Percentiles rank a stretch among this genome's conserved stretches.
These are phyloP conservation scores for Stegastes partitus DNA, from an alignment of 2,113 vertebrate species.

Conservation along the genomic window DNA sequence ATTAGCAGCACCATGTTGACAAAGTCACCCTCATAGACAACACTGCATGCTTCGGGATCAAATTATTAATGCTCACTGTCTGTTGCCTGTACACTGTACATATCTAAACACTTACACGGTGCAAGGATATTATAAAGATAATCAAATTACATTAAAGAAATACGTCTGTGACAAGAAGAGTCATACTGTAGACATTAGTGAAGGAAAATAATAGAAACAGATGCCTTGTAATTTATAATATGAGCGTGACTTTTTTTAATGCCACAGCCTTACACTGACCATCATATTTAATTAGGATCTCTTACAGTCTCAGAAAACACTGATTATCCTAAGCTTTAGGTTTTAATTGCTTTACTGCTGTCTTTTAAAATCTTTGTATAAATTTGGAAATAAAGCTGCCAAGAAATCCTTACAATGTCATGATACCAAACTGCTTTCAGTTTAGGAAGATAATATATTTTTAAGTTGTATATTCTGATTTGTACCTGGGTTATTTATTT, in stretches of 20 bases:
- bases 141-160: no score
- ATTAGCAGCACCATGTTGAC: conserved; percentile 61
- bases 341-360: no score
- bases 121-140: background rate
- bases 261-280: background rate
- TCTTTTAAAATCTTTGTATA: no score
- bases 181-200: no score
- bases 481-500: no score
- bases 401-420: no score
- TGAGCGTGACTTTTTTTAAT: background rate
- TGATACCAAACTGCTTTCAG: no score
- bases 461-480: no score
- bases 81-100: background rate
- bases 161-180: background rate
- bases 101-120: background rate
- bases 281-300: background rate
- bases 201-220: background rate
- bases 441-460: no score
- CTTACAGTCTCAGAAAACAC: background rate
- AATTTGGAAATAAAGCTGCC: no score
- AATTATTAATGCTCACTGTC: conserved; percentile 25
- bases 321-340: background rate
- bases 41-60: conserved; percentile 30
- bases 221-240: background rate
- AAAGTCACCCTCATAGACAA: conserved; percentile 42